Evolutionary conservation across 2,113 vertebrate species (phyloP), one percentile per base, ranked within the genome.

Genomic region (Cairina moschata): DNA sequence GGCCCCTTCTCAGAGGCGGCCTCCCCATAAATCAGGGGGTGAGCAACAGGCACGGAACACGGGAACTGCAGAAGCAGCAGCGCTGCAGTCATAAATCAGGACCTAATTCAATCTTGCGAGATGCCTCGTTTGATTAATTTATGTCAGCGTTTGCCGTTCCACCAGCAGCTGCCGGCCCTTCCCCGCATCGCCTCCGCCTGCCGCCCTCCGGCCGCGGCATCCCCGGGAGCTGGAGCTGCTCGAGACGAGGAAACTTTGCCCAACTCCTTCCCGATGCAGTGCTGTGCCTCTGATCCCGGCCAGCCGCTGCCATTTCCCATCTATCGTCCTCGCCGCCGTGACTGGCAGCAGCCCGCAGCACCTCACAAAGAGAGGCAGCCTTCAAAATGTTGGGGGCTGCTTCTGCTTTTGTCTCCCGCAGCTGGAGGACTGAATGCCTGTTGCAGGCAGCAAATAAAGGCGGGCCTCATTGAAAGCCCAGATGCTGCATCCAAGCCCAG

Each of bases 121-220:
- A 95, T 96, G 97, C 97, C 97, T 97, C 16, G 56, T 98, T 97
- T 98, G 97, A 98, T 98, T 98, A 98, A 98, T 98, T 98, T 98
- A 98, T 97, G 97, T 97, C 97, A 97, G 96, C 94, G 11, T 92
- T 97, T 97, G 97, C 94, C 31, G 5, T 83, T 91, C 92, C 90
- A 88, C 91, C 83, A 31, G 68, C 22, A 17, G 72, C 90, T 95
- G 85, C 82, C 40, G 18, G 69, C 85, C 96, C 92, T 96, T 96
- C 94, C 90, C 78, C 21, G 56, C 67, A 54, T 83, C 56, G 3
- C 93, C 95, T 72, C 77, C 91, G 69, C 74, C 62, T 83, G 75
- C 36, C 3, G 40, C 40, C 36, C 31, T n/a, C 44, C 26, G 7
- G 34, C 22, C 93, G 11, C 1, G 2, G 1, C 10, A 9, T 62